Percentiles rank a stretch among this genome's conserved stretches.
Evolutionary conservation across 2,797 vertebrate genomes (phyloP).

Genomic region (Sebastes iracundus): DNA sequence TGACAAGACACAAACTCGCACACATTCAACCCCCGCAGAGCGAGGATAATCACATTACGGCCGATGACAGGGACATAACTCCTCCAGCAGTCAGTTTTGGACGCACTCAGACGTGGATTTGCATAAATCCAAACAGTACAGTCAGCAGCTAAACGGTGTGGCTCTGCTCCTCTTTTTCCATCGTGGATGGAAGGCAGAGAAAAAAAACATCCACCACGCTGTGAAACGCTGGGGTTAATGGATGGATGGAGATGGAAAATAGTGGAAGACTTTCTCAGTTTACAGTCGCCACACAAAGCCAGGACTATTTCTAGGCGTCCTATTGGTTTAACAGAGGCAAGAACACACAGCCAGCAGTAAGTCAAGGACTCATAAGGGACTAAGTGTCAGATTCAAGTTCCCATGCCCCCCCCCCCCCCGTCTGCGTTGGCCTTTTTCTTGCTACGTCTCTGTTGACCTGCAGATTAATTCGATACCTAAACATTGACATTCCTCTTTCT

Average conservation of each 20-base stretch:
- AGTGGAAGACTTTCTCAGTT: slow-evolving; percentile 69
- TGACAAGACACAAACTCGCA: slow-evolving; percentile 75
- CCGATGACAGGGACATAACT: slow-evolving; percentile 47
- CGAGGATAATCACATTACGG: slow-evolving; percentile 70
- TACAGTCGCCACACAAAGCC: slow-evolving; percentile 72
- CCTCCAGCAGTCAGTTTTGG: slow-evolving; percentile 38
- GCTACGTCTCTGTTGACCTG: slow-evolving; percentile 43
- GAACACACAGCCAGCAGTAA: slow-evolving; percentile 62
- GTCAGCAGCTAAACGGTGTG: slow-evolving; percentile 53
- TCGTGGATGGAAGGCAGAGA: slow-evolving; percentile 15
- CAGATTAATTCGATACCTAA: slow-evolving; percentile 66
- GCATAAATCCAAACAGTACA: slow-evolving; percentile 66
- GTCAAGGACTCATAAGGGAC: slow-evolving; percentile 56
- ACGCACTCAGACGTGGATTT: slow-evolving; percentile 61
- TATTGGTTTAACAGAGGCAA: slow-evolving; percentile 59
- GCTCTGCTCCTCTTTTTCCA: slow-evolving; percentile 63
- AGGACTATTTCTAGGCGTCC: slow-evolving; percentile 71
- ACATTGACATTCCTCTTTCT: slow-evolving; percentile 74
- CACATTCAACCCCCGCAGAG: slow-evolving; percentile 64
- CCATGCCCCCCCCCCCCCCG: slow-evolving; percentile 48
- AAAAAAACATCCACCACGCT: slow-evolving; percentile 44
- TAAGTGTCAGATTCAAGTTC: slow-evolving; percentile 59
- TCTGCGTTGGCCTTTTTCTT: slow-evolving; percentile 33
- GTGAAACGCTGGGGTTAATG: slow-evolving; percentile 49
- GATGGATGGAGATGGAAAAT: slow-evolving; percentile 71